Conservation (phyloP, 2,888 invertebrate genomes). For the Sipunculus nudus region DNA sequence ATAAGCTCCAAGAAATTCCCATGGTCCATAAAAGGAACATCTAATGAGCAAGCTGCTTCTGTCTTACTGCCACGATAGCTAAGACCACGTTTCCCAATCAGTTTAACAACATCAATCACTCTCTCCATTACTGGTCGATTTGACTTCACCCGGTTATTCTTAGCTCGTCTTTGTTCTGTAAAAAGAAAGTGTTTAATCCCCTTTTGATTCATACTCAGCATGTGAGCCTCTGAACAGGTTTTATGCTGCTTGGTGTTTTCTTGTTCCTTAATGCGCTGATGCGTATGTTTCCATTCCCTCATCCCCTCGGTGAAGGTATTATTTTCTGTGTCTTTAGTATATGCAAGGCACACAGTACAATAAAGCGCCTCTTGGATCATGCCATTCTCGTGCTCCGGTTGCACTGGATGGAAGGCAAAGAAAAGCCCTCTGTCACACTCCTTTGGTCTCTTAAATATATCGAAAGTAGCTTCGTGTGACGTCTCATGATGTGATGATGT, state of each 20-base stretch:
- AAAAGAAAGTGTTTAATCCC: not conserved
- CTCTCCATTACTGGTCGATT: not conserved
- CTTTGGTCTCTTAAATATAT: too few relatives aligned
- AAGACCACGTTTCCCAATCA: not conserved
- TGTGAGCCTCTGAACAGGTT: not conserved
- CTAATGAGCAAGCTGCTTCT: not conserved
- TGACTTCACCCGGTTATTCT: not conserved
- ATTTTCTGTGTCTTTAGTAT: not conserved
- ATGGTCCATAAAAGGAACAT: not conserved
- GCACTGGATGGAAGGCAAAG: not conserved
- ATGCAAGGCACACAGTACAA: slow-evolving; percentile 1
- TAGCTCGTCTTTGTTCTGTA: not conserved
- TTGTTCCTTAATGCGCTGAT: not conserved
- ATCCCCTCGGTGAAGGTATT: not conserved
- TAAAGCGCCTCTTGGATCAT: not conserved
- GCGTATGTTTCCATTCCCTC: not conserved
- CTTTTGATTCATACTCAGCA: not conserved
- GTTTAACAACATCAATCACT: slow-evolving; percentile 3
- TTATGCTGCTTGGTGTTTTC: not conserved
- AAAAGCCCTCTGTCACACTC: not conserved
- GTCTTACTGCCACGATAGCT: not conserved
- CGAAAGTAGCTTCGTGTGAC: too few relatives aligned
- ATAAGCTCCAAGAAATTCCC: slow-evolving; percentile 1
- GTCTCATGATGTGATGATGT: too few relatives aligned
- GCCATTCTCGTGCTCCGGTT: not conserved